Conservation (phyloP, 2,888 invertebrate species). For the Seira musarum region DNA sequence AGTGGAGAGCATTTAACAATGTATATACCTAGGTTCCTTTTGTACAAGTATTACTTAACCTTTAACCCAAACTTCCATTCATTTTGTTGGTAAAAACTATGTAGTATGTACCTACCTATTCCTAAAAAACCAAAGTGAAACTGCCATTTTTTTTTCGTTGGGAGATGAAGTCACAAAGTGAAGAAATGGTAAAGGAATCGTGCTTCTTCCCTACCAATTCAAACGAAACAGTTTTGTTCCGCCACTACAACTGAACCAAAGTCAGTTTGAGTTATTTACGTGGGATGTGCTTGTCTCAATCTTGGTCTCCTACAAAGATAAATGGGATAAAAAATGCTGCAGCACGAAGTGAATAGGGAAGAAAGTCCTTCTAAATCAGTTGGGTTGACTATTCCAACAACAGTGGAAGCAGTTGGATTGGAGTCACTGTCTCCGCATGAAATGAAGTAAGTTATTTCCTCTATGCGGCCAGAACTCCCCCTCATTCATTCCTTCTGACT, state of each 20-base stretch:
- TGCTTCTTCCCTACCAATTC: too few species aligned
- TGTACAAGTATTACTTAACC: slow-evolving; percentile 28
- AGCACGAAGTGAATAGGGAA: slow-evolving; percentile 19
- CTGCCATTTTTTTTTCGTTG: slow-evolving; percentile 6
- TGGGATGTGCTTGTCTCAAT: slow-evolving; percentile 38
- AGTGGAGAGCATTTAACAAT: too few species aligned
- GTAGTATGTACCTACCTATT: not conserved
- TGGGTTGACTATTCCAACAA: slow-evolving; percentile 1
- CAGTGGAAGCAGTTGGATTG: not conserved
- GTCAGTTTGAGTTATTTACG: slow-evolving; percentile 44
- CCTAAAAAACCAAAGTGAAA: not conserved
- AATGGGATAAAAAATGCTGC: slow-evolving; percentile 13
- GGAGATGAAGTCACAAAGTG: slow-evolving; percentile 31
- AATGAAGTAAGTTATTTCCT: slow-evolving; percentile 6
- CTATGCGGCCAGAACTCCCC: too few species aligned
- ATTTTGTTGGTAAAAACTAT: not conserved
- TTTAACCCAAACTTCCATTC: slow-evolving; percentile 16
- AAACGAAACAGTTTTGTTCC: not conserved
- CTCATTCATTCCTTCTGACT: too few species aligned
- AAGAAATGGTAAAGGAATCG: slow-evolving; percentile 3
- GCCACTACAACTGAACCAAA: not conserved
- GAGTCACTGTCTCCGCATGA: not conserved
- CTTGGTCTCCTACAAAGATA: slow-evolving; percentile 29
- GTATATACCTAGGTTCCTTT: not conserved
- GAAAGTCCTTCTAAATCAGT: slow-evolving; percentile 37